Evolutionary conservation across 2,888 invertebrate species (phyloP).

Genomic region (Melinaea marsaeus): DNA sequence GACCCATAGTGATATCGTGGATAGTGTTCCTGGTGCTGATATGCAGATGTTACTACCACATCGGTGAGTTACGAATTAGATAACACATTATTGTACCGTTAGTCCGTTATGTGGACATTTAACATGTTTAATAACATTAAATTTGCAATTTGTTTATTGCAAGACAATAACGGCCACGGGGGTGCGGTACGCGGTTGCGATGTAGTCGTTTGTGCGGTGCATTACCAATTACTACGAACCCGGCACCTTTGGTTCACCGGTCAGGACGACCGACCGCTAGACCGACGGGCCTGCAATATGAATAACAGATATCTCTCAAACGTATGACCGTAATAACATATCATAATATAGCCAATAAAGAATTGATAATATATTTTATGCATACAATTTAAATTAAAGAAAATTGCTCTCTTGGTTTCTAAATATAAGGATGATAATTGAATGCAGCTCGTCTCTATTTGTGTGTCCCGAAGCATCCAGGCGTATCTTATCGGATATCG

Average conservation of each 20-base stretch:
- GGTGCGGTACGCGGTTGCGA: background rate
- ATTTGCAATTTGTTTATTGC: background rate
- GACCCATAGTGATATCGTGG: conserved; percentile 68
- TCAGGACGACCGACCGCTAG: too few species aligned
- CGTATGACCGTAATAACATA: too few species aligned
- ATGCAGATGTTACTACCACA: conserved; percentile 66
- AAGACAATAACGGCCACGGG: background rate
- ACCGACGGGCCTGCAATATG: too few species aligned
- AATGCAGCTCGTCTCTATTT: background rate
- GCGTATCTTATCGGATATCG: conserved; percentile 25
- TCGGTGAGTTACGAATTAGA: conserved; percentile 39
- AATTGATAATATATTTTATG: background rate
- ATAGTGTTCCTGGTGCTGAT: conserved; percentile 66
- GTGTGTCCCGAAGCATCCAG: conserved; percentile 12
- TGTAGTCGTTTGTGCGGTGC: background rate
- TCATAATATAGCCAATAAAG: too few species aligned
- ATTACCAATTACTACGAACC: background rate
- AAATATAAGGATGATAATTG: background rate
- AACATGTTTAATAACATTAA: too few species aligned
- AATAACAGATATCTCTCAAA: too few species aligned
- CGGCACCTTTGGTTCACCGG: too few species aligned
- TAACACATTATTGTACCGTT: too few species aligned
- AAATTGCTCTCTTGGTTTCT: background rate
- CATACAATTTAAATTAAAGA: background rate
- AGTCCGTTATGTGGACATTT: too few species aligned